Base-by-base conservation (phyloP, 2,113 vertebrate species). In the Piliocolobus tephrosceles region DNA sequence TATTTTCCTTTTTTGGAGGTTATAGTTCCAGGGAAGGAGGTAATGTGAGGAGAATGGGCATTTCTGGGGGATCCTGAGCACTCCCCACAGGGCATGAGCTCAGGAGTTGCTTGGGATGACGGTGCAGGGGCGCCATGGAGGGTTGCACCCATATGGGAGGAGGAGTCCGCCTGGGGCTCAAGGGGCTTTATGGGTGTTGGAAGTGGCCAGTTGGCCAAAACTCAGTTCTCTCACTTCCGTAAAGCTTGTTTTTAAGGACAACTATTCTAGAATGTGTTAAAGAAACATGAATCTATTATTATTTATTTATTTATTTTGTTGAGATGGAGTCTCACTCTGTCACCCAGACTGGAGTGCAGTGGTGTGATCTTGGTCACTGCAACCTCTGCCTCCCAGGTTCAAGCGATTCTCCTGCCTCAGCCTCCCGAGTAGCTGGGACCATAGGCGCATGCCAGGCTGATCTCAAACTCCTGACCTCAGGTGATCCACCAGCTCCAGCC, bases 1-100 rank as follows among this genome's bases (percentile, higher is more conserved):
- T 96, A 98, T 35, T 99, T 98, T 80, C 99, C 99, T 99, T 99
- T 99, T 64, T 92, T 98, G 98, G 97, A 99, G 99, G 13, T 99
- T 99, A 94, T 99, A 99, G 98, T 98, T 57, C 55, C 55, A 32
- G 55, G 80, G 55, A 75, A 55, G 66, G 82, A 83, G 81, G 81
- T 47, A n/a, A 70, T 20, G 9, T 16, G 70, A 35, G 78, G 7
- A 30, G 8, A 32, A 8, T 1, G 5, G 52, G 64, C 61, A 0
- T 43, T 61, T 50, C 32, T 3, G 38, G 75, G 90, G 2, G 35
- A 22, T 35, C 30, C 91, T 4, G 14, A 75, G 64, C 30, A 50
- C 35, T 18, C 11, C 20, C 50, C 50, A 1, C 40, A 17, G 5
- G 55, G 16, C 38, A 8, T 3, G 61, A 17, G 23, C 55, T 55